Conservation (phyloP, 2,113 vertebrate species). For the Climacteris rufus region DNA sequence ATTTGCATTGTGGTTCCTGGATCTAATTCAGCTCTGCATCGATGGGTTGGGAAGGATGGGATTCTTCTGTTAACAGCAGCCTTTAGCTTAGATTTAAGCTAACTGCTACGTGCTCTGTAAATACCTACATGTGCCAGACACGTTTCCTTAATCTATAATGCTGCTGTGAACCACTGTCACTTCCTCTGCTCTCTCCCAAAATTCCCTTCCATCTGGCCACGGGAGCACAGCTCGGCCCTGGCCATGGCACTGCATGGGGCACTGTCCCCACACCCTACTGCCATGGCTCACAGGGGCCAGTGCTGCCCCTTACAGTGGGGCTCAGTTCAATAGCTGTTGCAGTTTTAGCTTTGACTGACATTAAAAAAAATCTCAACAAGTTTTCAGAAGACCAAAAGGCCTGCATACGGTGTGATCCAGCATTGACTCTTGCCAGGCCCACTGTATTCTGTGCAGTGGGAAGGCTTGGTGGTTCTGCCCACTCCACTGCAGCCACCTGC, state of each 20-base stretch:
- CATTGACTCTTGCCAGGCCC: neutral
- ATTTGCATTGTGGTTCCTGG: conserved; percentile 29
- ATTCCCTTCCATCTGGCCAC: neutral
- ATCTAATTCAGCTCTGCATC: conserved; percentile 19
- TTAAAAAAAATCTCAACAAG: neutral
- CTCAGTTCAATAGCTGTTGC: neutral
- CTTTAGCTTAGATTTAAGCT: conserved; percentile 4
- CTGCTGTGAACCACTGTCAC: neutral
- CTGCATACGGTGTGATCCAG: neutral
- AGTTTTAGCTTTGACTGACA: neutral
- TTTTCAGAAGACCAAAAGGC: neutral
- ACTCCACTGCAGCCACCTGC: neutral
- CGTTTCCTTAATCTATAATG: neutral
- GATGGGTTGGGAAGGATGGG: neutral
- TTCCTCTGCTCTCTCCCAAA: neutral
- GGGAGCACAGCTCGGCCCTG: neutral
- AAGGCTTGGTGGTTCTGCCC: neutral
- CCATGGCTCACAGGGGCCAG: neutral
- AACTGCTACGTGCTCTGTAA: neutral
- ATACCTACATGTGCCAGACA: neutral
- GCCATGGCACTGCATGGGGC: accelerated
- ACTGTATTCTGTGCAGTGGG: neutral
- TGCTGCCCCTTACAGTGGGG: accelerated
- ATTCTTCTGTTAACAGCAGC: neutral
- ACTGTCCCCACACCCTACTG: neutral